phyloP scores from a whole-genome alignment of 1,140 invertebrate species.

The Nixonia krombeini region DNA sequence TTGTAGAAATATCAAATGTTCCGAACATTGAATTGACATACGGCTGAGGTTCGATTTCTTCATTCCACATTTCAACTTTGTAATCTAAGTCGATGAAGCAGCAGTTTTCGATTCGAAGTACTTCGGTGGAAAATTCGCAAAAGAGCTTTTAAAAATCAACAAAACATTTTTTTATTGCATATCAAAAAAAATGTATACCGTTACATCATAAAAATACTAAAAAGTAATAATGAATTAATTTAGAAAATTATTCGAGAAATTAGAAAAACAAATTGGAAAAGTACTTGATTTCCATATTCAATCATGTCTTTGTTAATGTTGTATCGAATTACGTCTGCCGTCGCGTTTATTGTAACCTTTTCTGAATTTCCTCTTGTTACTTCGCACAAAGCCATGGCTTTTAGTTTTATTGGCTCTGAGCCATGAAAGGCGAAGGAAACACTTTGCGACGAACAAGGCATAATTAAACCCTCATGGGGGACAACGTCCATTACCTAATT shows the following conservation, averaged over 20 bases:
- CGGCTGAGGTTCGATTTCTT: slow-evolving; percentile 49
- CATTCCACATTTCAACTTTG: slow-evolving; percentile 12
- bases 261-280: slow-evolving; percentile 11
- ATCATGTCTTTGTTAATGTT: slow-evolving; percentile 54
- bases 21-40: neutral
- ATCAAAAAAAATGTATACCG: neutral
- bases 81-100: slow-evolving; percentile 41
- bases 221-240: neutral
- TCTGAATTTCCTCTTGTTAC: slow-evolving; percentile 62
- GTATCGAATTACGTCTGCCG: slow-evolving; percentile 57
- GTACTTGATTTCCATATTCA: slow-evolving; percentile 65
- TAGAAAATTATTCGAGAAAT: neutral
- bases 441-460: slow-evolving; percentile 58
- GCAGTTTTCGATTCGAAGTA: slow-evolving; percentile 31
- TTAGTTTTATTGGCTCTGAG: slow-evolving; percentile 47
- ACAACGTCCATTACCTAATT: slow-evolving; percentile 56
- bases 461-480: slow-evolving; percentile 58
- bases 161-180: neutral
- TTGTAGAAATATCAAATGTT: neutral
- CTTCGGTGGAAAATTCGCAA: slow-evolving; percentile 14
- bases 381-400: slow-evolving; percentile 54
- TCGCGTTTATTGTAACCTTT: slow-evolving; percentile 54
- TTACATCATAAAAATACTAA: neutral
- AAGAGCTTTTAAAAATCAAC: no score
- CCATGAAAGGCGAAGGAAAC: slow-evolving; percentile 62